Evolutionary conservation across 2,797 vertebrate genomes (phyloP).

Genomic region (Arrhamphus sclerolepis): DNA sequence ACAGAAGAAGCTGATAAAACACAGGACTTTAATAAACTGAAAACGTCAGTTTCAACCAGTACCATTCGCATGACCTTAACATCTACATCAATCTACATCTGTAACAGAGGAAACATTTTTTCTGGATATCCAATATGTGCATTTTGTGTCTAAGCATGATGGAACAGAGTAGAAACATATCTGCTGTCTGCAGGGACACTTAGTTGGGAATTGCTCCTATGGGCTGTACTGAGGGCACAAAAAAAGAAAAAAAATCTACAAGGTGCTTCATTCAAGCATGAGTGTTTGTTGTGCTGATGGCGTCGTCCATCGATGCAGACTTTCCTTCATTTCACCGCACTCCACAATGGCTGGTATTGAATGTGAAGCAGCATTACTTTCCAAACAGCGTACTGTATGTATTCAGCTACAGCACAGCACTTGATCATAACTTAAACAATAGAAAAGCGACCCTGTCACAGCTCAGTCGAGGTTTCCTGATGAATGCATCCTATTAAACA

Average conservation of each 20-base stretch:
- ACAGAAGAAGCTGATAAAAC: background rate
- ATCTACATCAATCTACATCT: no score
- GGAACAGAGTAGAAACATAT: background rate
- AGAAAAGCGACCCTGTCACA: slow-evolving; percentile 42
- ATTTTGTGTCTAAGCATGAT: background rate
- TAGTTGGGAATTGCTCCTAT: background rate
- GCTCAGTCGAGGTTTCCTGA: slow-evolving; percentile 66
- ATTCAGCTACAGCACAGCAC: slow-evolving; percentile 26
- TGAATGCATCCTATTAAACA: slow-evolving; percentile 69
- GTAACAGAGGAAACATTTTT: no score
- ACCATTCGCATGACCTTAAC: background rate
- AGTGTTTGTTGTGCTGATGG: slow-evolving; percentile 35
- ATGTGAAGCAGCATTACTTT: slow-evolving; percentile 11
- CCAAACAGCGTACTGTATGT: slow-evolving; percentile 13
- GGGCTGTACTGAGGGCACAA: background rate
- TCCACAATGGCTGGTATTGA: background rate
- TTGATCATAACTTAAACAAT: slow-evolving; percentile 49
- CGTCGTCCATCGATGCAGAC: background rate
- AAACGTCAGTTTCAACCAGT: no score
- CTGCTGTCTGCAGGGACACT: background rate
- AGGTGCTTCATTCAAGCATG: background rate
- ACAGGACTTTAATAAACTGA: background rate
- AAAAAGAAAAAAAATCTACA: no score
- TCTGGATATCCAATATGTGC: no score
- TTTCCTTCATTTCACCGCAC: slow-evolving; percentile 20